Conservation (phyloP, 2,888 invertebrate genomes). For the Sesamia inferens region DNA sequence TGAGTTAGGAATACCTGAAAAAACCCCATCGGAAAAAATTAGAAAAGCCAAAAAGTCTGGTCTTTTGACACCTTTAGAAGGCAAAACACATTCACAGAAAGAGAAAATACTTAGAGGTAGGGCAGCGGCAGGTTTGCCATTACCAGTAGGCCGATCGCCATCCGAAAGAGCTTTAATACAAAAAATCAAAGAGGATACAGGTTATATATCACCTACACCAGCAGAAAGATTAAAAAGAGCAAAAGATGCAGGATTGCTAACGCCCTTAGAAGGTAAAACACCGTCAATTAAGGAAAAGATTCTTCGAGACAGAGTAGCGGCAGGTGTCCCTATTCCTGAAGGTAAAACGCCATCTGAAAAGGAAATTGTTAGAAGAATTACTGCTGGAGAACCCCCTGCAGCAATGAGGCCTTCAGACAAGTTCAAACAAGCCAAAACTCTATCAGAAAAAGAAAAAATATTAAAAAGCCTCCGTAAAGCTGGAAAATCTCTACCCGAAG, state of each 20-base stretch:
- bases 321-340: constrained; percentile 55
- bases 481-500: constrained; percentile 59
- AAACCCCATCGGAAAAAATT: constrained; percentile 36
- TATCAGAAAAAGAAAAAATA: constrained; percentile 67
- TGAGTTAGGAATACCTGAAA: constrained; percentile 56
- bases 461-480: constrained; percentile 58
- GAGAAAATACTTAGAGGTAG: constrained; percentile 68
- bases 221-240: constrained; percentile 60
- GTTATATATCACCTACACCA: constrained; percentile 62
- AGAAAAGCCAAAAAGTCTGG: constrained; percentile 46
- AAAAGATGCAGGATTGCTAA: constrained; percentile 60
- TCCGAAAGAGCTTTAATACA: constrained; percentile 60
- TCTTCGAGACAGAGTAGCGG: constrained; percentile 47
- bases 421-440: constrained; percentile 59
- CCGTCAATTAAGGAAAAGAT: constrained; percentile 63
- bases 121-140: constrained; percentile 55
- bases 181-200: constrained; percentile 58
- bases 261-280: constrained; percentile 64
- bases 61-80: constrained; percentile 65
- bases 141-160: constrained; percentile 63
- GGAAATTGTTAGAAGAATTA: constrained; percentile 41
- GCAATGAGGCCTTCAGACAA: constrained; percentile 56
- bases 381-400: constrained; percentile 21
- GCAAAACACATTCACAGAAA: constrained; percentile 67
- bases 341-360: constrained; percentile 66